Evolutionary conservation across 2,797 vertebrate genomes (phyloP).

Genomic region (Esox lucius): DNA sequence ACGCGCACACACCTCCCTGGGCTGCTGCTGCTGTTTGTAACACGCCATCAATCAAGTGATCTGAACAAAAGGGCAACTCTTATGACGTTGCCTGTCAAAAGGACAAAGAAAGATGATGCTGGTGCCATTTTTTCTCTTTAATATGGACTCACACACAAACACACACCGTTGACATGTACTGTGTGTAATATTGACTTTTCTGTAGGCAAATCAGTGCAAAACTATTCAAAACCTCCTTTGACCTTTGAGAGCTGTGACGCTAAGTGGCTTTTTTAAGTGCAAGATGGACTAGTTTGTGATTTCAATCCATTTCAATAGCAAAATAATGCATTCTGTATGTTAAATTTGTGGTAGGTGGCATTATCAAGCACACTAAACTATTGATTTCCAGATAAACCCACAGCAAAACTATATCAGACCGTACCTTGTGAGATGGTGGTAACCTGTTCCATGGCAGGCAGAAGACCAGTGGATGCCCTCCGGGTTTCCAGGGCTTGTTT

Average conservation of each 20-base stretch:
- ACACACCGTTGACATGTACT: not conserved
- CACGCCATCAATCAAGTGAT: not conserved
- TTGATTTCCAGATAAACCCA: not conserved
- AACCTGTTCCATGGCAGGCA: conserved; percentile 30
- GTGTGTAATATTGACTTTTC: not conserved
- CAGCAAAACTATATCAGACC: not conserved
- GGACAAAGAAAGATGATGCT: not conserved
- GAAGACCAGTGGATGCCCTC: conserved; percentile 29
- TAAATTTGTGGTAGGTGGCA: not conserved
- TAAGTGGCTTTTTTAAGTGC: conserved; percentile 20
- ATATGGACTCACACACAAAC: not conserved
- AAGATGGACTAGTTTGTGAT: not conserved
- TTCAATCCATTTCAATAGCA: not conserved
- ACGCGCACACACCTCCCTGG: not conserved
- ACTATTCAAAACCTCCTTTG: not conserved
- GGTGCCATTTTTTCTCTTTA: not conserved
- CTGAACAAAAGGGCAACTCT: not conserved
- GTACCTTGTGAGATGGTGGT: conserved; percentile 20
- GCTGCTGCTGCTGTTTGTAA: not conserved
- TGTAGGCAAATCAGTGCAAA: not conserved
- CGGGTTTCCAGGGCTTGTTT: conserved; percentile 38
- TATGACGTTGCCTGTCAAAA: not conserved
- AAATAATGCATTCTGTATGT: not conserved
- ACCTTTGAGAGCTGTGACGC: not conserved
- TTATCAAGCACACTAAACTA: not conserved